Conservation (phyloP, 1,140 invertebrate species). For the Drosophila setifemur region DNA sequence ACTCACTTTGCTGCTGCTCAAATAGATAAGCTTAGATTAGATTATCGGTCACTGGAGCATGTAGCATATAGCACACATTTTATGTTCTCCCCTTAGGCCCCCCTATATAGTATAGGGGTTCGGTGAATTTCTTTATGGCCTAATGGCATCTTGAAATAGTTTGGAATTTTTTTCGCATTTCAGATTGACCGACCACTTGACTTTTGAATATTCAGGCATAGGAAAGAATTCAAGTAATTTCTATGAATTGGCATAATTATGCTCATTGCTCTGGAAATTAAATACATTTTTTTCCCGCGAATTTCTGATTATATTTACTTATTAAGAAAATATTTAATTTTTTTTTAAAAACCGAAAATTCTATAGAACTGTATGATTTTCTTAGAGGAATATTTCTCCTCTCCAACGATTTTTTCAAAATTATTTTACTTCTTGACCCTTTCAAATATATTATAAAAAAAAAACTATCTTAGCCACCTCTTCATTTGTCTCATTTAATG, state of each 20-base stretch:
- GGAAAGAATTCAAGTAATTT: not conserved
- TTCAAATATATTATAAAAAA: not conserved
- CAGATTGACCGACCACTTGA: conserved; percentile 25
- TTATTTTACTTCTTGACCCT: not conserved
- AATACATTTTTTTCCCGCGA: not conserved
- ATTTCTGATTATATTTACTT: too few relatives aligned
- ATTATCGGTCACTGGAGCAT: conserved; percentile 46
- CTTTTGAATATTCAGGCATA: conserved; percentile 1
- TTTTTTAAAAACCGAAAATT: too few relatives aligned
- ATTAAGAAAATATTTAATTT: too few relatives aligned
- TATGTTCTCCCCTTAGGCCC: not conserved
- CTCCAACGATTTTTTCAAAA: too few relatives aligned
- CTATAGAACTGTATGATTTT: too few relatives aligned
- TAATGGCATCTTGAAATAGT: conserved; percentile 27
- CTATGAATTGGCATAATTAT: not conserved
- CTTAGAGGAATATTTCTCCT: too few relatives aligned
- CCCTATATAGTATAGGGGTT: not conserved
- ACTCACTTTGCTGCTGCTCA: conserved; percentile 3
- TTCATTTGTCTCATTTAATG: conserved; percentile 28
- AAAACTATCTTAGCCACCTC: not conserved
- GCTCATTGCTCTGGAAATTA: conserved; percentile 4
- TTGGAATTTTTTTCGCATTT: not conserved
- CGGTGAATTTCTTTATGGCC: too few relatives aligned
- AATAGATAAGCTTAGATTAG: conserved; percentile 64
- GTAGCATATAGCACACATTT: conserved; percentile 30